These are phyloP conservation scores for Chaenodraco wilsoni DNA, from an alignment of 2,797 vertebrate genomes.

Conservation along the genomic window DNA sequence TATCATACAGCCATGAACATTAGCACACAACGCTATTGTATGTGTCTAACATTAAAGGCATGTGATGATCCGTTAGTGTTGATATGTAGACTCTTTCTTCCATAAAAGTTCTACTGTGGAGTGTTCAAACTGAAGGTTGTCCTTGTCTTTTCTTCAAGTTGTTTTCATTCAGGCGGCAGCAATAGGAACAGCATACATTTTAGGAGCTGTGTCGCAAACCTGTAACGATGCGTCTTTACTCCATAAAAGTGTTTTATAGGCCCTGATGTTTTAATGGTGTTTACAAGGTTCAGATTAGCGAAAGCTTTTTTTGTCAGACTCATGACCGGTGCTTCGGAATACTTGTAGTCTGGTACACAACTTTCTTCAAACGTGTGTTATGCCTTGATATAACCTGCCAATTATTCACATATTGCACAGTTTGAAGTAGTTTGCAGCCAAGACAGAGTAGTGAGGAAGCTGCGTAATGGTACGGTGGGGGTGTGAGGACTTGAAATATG, in stretches of 20 bases:
- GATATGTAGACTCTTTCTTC: not conserved
- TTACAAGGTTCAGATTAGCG: conserved; percentile 82
- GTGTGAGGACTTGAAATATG: conserved; percentile 69
- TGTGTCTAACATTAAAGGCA: not conserved
- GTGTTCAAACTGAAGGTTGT: conserved; percentile 13
- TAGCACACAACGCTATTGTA: not conserved
- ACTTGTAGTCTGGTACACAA: conserved; percentile 62
- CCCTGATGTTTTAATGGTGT: conserved; percentile 84
- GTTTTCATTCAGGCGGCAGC: conserved; percentile 39
- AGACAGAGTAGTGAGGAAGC: conserved; percentile 64
- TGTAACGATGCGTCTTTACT: conserved; percentile 82
- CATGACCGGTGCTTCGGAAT: conserved; percentile 68
- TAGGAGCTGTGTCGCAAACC: conserved; percentile 60
- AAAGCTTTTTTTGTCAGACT: conserved; percentile 66
- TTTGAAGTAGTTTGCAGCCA: conserved; percentile 74
- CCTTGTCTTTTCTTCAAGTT: conserved; percentile 22
- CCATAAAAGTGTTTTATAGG: conserved; percentile 85
- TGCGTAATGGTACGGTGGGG: conserved; percentile 53
- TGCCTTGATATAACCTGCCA: conserved; percentile 72
- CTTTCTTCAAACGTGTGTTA: conserved; percentile 71
- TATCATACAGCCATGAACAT: not conserved
- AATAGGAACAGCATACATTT: conserved; percentile 48
- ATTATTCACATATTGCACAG: conserved; percentile 78
- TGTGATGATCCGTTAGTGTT: conserved; percentile 1
- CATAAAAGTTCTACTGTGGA: not conserved